Evolutionary conservation across 2,797 vertebrate genomes (phyloP), one percentile per base, ranked within the genome.

Genomic region (Ctenopoma kingsleyae): DNA sequence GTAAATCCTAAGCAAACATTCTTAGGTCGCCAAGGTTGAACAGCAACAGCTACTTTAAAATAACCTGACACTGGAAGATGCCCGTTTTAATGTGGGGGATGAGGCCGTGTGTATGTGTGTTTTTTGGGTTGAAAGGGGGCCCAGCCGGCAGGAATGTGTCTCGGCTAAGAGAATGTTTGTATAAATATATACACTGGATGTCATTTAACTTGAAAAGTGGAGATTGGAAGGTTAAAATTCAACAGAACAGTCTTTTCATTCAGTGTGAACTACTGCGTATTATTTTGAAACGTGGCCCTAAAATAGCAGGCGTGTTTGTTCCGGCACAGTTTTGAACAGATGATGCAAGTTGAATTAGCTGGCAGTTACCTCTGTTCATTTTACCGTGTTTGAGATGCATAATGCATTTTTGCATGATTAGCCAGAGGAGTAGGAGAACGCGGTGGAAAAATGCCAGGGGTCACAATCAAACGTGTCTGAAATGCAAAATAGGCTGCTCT

Each of bases 1-100:
- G 86, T 93, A 93, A 93, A 93, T 89, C 84, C 75, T 89, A 74
- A 20, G 87, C 87, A 89, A 93, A 93, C 90, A 90, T 87, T 87
- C 81, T 71, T 9, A 65, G 90, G 92, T 93, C 76, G 64, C 67
- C 36, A 76, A 88, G 87, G 89, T 87, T 78, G 85, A 90, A 77
- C 77, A 51, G 84, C 84, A 92, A 87, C 89, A 85, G 76, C 80
- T 67, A 67, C 78, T 91, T 89, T 84, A 80, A 90, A 91, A 91
- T 87, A 90, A 85, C 88, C 78, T 68, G 67, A 82, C 85, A 74
- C 30, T 30, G 57, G 71, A 63, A 81, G 61, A 71, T 76, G 73
- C 48, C 80, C 16, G 11, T 23, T 82, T 54, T 66, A 81, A 82
- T 78, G 66, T 61, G 60, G 71, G 63, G 54, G 41, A 49, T n/a